Evolutionary conservation across 2,113 vertebrate genomes (phyloP).

Genomic region (Scytalopus superciliaris): DNA sequence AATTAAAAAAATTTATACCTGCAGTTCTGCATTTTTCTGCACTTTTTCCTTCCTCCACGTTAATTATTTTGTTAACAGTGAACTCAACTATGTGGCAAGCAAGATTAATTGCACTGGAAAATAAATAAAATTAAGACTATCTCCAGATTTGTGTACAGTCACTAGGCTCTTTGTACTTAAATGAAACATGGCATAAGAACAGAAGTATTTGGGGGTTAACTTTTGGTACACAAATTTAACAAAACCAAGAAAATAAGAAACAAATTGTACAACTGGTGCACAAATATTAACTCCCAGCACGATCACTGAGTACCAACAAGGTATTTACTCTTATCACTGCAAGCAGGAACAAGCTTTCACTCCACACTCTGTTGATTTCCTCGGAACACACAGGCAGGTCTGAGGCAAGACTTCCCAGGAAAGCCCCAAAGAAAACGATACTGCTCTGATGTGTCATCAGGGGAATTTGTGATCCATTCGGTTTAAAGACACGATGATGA

Average conservation of each 20-base stretch:
- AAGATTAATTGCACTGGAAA: neutral
- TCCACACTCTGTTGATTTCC: rapidly evolving
- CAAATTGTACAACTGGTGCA: neutral
- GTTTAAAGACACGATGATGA: neutral
- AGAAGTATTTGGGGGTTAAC: neutral
- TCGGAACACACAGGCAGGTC: neutral
- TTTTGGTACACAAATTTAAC: neutral
- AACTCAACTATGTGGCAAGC: neutral
- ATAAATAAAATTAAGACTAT: neutral
- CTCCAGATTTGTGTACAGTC: neutral
- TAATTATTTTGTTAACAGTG: neutral
- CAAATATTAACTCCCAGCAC: rapidly evolving
- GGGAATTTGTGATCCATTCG: neutral
- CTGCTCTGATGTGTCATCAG: neutral
- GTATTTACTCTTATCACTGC: neutral
- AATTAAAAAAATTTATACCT: neutral
- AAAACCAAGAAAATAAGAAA: neutral
- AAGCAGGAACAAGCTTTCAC: neutral
- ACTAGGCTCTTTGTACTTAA: neutral
- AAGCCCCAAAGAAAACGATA: neutral
- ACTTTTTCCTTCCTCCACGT: neutral
- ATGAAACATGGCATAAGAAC: neutral
- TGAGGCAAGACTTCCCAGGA: neutral
- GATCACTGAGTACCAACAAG: neutral
- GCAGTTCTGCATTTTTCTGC: neutral